Evolutionary conservation across 2,113 vertebrate species (phyloP).

Genomic region (Platysternon megacephalum): DNA sequence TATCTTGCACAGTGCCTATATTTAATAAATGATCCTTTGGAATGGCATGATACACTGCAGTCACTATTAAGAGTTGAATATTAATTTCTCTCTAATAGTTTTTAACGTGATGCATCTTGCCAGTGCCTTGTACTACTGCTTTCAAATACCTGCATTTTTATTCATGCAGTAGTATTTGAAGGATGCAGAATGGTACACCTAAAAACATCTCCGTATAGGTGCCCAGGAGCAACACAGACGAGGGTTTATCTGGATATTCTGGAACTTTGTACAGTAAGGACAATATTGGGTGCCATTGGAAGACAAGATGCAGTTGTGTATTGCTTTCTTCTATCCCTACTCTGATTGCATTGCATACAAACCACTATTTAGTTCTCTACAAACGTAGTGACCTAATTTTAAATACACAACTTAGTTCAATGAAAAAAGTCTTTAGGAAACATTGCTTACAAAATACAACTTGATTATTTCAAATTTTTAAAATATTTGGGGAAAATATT

Average conservation of each 20-base stretch:
- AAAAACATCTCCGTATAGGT: neutral
- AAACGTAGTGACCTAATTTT: neutral
- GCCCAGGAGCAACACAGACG: rapidly evolving
- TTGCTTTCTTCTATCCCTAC: neutral
- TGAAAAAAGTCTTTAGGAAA: neutral
- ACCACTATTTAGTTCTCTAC: neutral
- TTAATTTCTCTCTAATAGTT: neutral
- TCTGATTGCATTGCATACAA: neutral
- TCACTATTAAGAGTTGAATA: neutral
- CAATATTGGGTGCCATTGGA: neutral
- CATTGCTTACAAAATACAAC: neutral
- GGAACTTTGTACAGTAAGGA: neutral
- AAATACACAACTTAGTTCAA: neutral
- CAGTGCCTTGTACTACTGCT: neutral
- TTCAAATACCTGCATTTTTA: neutral
- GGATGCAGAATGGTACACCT: neutral
- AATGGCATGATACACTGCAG: neutral
- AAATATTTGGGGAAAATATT: neutral
- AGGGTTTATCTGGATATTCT: neutral
- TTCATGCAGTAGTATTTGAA: neutral
- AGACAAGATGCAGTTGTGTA: rapidly evolving
- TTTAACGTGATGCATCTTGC: neutral
- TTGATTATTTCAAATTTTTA: neutral
- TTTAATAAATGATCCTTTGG: neutral
- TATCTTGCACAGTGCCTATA: neutral